phyloP scores from a whole-genome alignment of 2,888 invertebrate species.

The Thymelicus sylvestris region DNA sequence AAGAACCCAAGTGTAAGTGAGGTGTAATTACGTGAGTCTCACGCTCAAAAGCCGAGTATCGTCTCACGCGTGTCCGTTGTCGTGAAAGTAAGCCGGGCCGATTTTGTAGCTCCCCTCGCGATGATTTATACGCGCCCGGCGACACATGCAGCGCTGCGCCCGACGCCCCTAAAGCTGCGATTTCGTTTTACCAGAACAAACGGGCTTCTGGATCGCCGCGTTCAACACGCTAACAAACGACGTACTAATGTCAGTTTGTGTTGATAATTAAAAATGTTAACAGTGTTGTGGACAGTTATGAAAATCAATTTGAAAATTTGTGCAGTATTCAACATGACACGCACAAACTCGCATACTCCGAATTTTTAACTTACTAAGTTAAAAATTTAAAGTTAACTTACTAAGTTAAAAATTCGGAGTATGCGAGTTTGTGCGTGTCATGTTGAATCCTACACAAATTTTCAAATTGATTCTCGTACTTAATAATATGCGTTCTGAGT shows the following conservation, averaged over 20 bases:
- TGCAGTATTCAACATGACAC: too few species aligned
- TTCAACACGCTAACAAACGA: slow-evolving; percentile 45
- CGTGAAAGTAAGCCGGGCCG: slow-evolving; percentile 75
- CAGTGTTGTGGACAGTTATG: too few species aligned
- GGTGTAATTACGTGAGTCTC: slow-evolving; percentile 33
- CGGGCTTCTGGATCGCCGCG: slow-evolving; percentile 56
- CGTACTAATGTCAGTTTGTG: neutral
- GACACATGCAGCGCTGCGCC: slow-evolving; percentile 82
- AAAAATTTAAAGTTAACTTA: too few species aligned
- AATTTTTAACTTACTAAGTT: too few species aligned
- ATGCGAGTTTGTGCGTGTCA: too few species aligned
- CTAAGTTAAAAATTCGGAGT: too few species aligned
- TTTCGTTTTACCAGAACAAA: slow-evolving; percentile 52
- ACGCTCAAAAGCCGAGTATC: slow-evolving; percentile 40
- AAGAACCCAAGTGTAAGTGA: slow-evolving; percentile 16
- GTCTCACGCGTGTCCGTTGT: slow-evolving; percentile 54
- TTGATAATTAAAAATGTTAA: too few species aligned
- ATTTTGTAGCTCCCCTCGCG: slow-evolving; percentile 62
- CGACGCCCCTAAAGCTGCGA: slow-evolving; percentile 72
- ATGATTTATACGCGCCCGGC: slow-evolving; percentile 78
- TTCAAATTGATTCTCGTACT: too few species aligned
- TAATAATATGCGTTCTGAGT: too few species aligned
- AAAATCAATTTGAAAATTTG: too few species aligned
- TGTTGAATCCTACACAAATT: too few species aligned
- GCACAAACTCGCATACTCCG: too few species aligned